These are phyloP conservation scores for Cryptomyrus ogoouensis DNA, from an alignment of 2,113 vertebrate species.

Conservation along the genomic window DNA sequence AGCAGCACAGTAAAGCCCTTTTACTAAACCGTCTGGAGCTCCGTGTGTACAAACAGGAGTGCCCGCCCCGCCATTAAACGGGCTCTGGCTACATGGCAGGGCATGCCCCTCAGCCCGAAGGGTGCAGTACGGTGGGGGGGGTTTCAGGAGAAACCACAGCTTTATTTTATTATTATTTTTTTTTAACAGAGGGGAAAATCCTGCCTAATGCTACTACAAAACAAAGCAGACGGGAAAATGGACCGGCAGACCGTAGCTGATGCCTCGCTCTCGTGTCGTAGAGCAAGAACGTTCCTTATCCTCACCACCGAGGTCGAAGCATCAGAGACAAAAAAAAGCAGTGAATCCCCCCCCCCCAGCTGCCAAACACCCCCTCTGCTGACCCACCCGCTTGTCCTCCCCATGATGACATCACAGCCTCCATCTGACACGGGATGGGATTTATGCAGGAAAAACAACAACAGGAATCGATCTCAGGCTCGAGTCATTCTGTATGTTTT, in stretches of 20 bases:
- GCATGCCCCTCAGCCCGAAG: background rate
- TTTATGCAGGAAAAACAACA: background rate
- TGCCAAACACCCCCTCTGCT: background rate
- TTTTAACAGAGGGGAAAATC: slow-evolving; percentile 40
- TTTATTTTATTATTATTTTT: slow-evolving; percentile 24
- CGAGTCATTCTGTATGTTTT: background rate
- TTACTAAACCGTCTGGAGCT: slow-evolving; percentile 48
- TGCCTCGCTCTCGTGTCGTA: slow-evolving; percentile 45
- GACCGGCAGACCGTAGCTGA: slow-evolving; percentile 41
- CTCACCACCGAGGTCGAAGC: slow-evolving; percentile 49
- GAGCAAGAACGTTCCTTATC: slow-evolving; percentile 46
- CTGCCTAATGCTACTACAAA: slow-evolving; percentile 53
- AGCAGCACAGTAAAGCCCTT: slow-evolving; percentile 50
- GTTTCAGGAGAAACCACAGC: slow-evolving; percentile 47
- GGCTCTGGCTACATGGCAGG: background rate
- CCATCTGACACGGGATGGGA: background rate
- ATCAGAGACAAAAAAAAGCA: slow-evolving; percentile 12
- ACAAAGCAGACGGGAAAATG: slow-evolving; percentile 37
- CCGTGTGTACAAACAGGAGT: slow-evolving; percentile 41
- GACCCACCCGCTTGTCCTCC: background rate
- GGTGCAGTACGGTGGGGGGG: slow-evolving; percentile 2
- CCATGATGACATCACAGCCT: background rate
- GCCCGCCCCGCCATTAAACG: slow-evolving; percentile 32
- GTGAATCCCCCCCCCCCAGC: no score
- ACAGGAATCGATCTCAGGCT: background rate